Evolutionary conservation across 2,797 vertebrate species (phyloP), one percentile per base, ranked within the genome.

Genomic region (Sebastolobus altivelis): DNA sequence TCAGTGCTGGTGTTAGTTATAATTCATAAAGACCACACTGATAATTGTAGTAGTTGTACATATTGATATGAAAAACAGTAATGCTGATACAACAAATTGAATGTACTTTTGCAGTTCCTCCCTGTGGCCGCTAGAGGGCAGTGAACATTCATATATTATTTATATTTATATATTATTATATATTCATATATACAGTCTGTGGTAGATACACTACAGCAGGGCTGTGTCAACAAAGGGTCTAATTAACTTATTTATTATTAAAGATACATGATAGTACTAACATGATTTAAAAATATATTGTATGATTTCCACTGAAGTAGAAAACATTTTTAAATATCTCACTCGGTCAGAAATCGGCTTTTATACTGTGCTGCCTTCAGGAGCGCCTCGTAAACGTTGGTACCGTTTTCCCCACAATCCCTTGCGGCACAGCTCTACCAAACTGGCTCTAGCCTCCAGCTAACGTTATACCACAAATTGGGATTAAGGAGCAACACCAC

Each of bases 361-460:
- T 49, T 49, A 49, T 49, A 8, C 46, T 12, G 46, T 49, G 46
- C 0, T 49, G 46, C 46, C 46, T 49, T 49, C 46, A 49, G 46
- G 46, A 8, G 46, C 46, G 8, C 46, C 6, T 49, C 46, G 40
- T 43, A 43, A 43, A 43, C 40, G 13, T 14, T 43, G 40, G 40
- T 2, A 43, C 12, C 38, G 38, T 13, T 38, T 80, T 81, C 69
- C 94, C 94, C 94, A 94, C 68, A 94, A 94, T 82, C 73, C 94
- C 59, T 87, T 87, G 89, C 93, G 85, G 72, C 68, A 68, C 81
- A 87, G 83, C 77, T 43, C 43, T 58, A 67, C 16, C 12, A 5
- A n/a, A 52, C 56, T 5, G 62, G 43, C 22, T 40, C 37, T 6
- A 8, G 4, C 62, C 18, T 49, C 40, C 14, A 6, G 40, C 40